Percentiles rank a stretch among this genome's conserved stretches.
Conservation (phyloP, 1,140 invertebrate species). For the Acromyrmex charruanus region DNA sequence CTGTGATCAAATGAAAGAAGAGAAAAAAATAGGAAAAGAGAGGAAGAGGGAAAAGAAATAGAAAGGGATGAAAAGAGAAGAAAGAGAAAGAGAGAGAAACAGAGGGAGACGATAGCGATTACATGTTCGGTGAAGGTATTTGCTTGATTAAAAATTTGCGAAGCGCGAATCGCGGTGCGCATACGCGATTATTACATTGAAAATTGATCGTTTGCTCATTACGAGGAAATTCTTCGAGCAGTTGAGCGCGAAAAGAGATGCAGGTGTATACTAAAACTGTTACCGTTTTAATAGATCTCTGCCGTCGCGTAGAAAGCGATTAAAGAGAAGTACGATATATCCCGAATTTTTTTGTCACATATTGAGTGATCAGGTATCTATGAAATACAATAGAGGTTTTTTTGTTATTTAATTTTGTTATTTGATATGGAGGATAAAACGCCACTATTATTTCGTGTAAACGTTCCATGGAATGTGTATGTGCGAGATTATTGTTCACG, state of each 20-base stretch:
- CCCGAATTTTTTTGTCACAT: conserved; percentile 6
- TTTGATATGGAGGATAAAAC: conserved; percentile 31
- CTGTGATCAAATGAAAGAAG: not conserved
- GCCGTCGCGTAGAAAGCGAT: conserved; percentile 3
- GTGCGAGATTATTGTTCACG: conserved; percentile 22
- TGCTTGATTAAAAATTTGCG: conserved; percentile 52
- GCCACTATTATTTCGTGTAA: conserved; percentile 24
- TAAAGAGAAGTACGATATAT: not conserved
- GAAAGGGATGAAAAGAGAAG: no score
- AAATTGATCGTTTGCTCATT: conserved; percentile 50
- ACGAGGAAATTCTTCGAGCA: conserved; percentile 23
- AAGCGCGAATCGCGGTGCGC: conserved; percentile 17
- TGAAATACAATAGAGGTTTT: conserved; percentile 25
- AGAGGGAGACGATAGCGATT: not conserved
- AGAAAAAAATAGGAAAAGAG: not conserved
- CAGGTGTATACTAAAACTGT: conserved; percentile 13
- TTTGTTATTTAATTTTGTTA: conserved; percentile 8
- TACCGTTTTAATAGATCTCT: conserved; percentile 26
- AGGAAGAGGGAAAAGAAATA: not conserved
- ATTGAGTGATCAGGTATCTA: not conserved
- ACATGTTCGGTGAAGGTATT: conserved; percentile 30
- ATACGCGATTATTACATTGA: conserved; percentile 44
- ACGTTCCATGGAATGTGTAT: not conserved
- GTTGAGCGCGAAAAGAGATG: not conserved
- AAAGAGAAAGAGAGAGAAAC: not conserved